Conservation (phyloP, 1,140 invertebrate genomes). For the Diachasmimorpha longicaudata region DNA sequence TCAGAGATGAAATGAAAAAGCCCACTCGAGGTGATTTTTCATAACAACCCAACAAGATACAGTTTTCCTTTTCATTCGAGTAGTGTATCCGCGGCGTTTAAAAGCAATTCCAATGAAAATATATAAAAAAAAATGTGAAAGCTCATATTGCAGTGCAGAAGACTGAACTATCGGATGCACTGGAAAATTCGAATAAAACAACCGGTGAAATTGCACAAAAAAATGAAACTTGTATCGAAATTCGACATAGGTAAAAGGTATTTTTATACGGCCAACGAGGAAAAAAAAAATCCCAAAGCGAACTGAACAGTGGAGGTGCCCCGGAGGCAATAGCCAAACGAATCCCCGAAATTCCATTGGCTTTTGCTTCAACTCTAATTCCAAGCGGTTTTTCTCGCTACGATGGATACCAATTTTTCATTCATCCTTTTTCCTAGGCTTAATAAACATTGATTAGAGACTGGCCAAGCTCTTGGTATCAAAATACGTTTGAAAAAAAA, state of each 20-base stretch:
- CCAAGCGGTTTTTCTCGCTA: neutral
- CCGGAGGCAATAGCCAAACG: neutral
- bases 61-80: too few species aligned
- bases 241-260: neutral
- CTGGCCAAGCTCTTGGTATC: neutral
- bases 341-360: conserved; percentile 15
- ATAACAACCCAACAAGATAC: neutral
- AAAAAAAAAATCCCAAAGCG: neutral
- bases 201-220: neutral
- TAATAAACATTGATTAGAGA: neutral
- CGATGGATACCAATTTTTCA: conserved; percentile 8
- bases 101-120: neutral
- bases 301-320: neutral
- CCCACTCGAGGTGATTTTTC: neutral
- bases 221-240: neutral
- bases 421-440: conserved; percentile 3
- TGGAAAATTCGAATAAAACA: neutral
- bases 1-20: neutral
- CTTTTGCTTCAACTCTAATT: neutral
- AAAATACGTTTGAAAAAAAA: neutral
- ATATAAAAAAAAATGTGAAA: neutral
- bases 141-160: neutral
- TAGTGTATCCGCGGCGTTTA: neutral
- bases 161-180: neutral
- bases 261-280: neutral